phyloP scores from a whole-genome alignment of 1,140 invertebrate genomes.

The Paraescarpia echinospica region DNA sequence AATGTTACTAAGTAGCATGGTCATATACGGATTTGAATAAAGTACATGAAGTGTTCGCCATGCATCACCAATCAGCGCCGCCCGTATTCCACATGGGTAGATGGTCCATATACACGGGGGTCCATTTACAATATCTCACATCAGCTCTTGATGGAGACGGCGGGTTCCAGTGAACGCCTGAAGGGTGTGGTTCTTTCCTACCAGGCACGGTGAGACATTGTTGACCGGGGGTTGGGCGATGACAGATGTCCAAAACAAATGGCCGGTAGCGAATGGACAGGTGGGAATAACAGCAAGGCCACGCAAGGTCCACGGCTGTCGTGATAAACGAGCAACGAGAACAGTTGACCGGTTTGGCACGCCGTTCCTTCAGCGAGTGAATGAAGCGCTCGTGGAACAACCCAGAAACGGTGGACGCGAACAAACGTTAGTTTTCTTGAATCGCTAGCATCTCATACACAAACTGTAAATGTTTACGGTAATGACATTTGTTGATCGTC shows the following conservation, averaged over 20 bases:
- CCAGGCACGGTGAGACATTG: not conserved
- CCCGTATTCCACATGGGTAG: too few relatives aligned
- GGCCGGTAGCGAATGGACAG: not conserved
- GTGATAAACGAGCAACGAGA: not conserved
- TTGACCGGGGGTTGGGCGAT: not conserved
- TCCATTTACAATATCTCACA: too few relatives aligned
- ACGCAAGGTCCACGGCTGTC: not conserved
- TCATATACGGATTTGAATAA: not conserved
- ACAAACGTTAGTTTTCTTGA: not conserved
- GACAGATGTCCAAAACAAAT: not conserved
- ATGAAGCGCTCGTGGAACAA: not conserved
- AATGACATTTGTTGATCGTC: not conserved
- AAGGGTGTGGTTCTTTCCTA: not conserved
- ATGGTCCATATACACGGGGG: too few relatives aligned
- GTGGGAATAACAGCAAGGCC: not conserved
- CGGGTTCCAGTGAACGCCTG: not conserved
- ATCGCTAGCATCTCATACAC: too few relatives aligned
- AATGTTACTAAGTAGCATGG: not conserved
- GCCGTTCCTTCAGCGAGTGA: not conserved
- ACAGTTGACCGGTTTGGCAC: not conserved
- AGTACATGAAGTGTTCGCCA: not conserved
- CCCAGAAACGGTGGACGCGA: not conserved
- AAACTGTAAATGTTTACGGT: not conserved
- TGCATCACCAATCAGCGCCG: too few relatives aligned
- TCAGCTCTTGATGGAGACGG: not conserved